phyloP scores from a whole-genome alignment of 2,888 invertebrate species.

The Pharmacophagus antenor region DNA sequence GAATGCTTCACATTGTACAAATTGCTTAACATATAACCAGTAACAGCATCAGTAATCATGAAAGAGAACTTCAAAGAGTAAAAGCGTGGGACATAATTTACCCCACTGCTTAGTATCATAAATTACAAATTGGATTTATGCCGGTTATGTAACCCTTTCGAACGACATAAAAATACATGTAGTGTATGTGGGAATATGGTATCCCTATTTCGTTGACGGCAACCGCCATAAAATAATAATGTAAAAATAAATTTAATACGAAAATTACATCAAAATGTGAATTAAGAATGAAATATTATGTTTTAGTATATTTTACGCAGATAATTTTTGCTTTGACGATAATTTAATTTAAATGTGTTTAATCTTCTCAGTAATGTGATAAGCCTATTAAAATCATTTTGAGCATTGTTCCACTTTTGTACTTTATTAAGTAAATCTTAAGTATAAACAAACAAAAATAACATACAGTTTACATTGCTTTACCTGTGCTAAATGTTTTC shows the following conservation, averaged over 20 bases:
- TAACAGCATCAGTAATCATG: background rate
- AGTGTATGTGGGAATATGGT: slow-evolving; percentile 9
- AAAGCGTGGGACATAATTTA: slow-evolving; percentile 9
- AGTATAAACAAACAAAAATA: too few relatives aligned
- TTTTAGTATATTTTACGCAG: too few relatives aligned
- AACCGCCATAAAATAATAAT: slow-evolving; percentile 16
- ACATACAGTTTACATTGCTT: background rate
- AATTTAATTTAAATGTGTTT: too few relatives aligned
- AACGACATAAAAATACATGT: background rate
- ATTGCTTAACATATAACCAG: too few relatives aligned
- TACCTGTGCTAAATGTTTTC: background rate
- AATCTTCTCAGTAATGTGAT: too few relatives aligned
- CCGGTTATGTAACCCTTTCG: slow-evolving; percentile 13
- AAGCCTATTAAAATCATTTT: too few relatives aligned
- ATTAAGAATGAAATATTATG: too few relatives aligned
- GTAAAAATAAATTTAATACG: slow-evolving; percentile 16
- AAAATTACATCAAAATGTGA: background rate
- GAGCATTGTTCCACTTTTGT: too few relatives aligned
- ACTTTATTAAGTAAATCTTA: too few relatives aligned
- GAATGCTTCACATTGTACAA: too few relatives aligned
- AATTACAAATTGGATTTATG: slow-evolving; percentile 25
- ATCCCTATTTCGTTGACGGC: slow-evolving; percentile 10
- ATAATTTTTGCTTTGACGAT: too few relatives aligned
- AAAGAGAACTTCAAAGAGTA: background rate
- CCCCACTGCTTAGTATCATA: slow-evolving; percentile 8